Evolutionary conservation across 2,888 invertebrate genomes (phyloP), one percentile per base, ranked within the genome.

Genomic region (Marronus borbonicus): DNA sequence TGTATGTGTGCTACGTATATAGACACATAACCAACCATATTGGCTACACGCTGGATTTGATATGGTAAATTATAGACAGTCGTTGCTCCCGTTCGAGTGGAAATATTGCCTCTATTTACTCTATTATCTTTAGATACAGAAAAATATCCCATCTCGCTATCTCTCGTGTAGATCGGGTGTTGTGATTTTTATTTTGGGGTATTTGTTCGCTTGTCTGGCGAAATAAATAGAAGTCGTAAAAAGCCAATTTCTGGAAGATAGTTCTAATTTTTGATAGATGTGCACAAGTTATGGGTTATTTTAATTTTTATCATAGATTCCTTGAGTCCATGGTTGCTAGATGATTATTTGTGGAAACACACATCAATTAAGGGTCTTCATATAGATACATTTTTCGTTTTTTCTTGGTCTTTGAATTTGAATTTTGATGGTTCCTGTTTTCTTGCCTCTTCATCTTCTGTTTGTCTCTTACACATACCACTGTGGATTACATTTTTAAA

Each of bases 51-150:
- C 78, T 83, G 84, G 85, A 85, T 85, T 86, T 83, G 84, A 84
- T 81, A 83, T 84, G 85, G 85, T 86, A 86, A 86, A 87, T 86
- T 86, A 86, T 85, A 83, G 85, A 85, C 84, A 84, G 84, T 83
- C 76, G 83, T 81, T 81, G 55, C 17, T 55, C 55, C 79, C 80
- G 81, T 81, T 83, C 81, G 80, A 81, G 79, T 79, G 80, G 81
- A 82, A 80, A 81, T 80, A 81, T 81, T 77, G 78, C 80, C 12
- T 76, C 80, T 78, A 81, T 81, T 81, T 80, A 80, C 80, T 76
- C 78, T 80, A 80, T 80, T 80, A 80, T 80, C 80, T 79, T 79
- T 76, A 76, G 80, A 78, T 78, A 76, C 72, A 68, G 78, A 78
- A 76, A 69, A 70, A 77, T 78, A 80, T 70, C 66, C 78, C 62